Conservation (phyloP, 2,888 invertebrate species). For the Polyommatus iphigenia region DNA sequence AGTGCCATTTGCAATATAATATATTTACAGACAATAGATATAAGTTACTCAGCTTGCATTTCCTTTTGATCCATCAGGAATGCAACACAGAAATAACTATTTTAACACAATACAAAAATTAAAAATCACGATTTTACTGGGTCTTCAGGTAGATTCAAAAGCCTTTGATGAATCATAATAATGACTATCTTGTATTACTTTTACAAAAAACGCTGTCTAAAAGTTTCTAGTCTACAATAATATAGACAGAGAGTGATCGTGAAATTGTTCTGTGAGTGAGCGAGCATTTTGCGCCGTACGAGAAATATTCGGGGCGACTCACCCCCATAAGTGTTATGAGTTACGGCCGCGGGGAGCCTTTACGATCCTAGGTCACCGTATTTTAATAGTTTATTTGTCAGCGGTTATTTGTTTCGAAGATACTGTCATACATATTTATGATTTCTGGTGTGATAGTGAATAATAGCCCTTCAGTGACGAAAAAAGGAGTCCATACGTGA, state of each 20-base stretch:
- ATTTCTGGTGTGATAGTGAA: background rate
- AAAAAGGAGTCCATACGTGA: background rate
- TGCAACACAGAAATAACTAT: no score
- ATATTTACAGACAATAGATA: background rate
- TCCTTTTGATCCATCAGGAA: background rate
- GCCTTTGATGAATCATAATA: no score
- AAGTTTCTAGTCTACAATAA: slow-evolving; percentile 30
- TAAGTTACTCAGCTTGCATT: background rate
- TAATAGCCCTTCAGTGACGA: background rate
- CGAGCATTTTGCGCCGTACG: slow-evolving; percentile 66
- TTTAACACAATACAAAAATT: no score
- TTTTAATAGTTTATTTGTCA: slow-evolving; percentile 32
- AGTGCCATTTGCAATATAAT: background rate
- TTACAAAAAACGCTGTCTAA: slow-evolving; percentile 12
- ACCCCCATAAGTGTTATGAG: slow-evolving; percentile 52
- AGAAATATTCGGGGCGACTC: slow-evolving; percentile 50
- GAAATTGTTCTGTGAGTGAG: slow-evolving; percentile 51
- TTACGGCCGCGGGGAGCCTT: slow-evolving; percentile 49
- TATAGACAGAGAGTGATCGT: slow-evolving; percentile 38
- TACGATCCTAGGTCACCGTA: slow-evolving; percentile 38
- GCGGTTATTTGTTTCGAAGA: slow-evolving; percentile 27
- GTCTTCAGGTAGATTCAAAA: no score
- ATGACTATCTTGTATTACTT: no score
- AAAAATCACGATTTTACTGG: no score
- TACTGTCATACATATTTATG: slow-evolving; percentile 27